These are phyloP conservation scores for Melanostoma mellinum DNA, from an alignment of 2,888 invertebrate species.

Conservation along the genomic window DNA sequence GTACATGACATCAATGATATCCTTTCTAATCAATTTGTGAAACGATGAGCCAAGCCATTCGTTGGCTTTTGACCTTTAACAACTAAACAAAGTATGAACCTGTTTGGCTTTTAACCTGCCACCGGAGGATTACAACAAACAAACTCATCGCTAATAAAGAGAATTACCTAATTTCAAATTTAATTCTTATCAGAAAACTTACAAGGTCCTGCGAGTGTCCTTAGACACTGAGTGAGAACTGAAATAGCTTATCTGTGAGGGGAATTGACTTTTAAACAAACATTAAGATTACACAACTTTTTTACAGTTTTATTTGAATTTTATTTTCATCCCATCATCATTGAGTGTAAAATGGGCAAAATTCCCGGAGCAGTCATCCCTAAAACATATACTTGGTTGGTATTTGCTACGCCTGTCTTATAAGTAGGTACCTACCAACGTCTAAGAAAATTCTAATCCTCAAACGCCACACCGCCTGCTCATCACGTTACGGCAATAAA, in stretches of 20 bases:
- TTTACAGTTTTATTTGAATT: slow-evolving; percentile 39
- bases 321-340: slow-evolving; percentile 24
- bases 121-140: too few species aligned
- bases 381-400: too few species aligned
- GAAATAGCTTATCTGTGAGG: background rate
- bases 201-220: slow-evolving; percentile 50
- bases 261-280: slow-evolving; percentile 44
- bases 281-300: slow-evolving; percentile 26
- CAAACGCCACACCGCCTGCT: background rate
- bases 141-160: slow-evolving; percentile 17
- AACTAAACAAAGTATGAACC: too few species aligned
- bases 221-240: slow-evolving; percentile 15
- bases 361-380: too few species aligned
- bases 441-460: slow-evolving; percentile 12
- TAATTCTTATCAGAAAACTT: slow-evolving; percentile 58
- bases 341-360: background rate
- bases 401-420: too few species aligned
- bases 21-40: too few species aligned
- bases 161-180: slow-evolving; percentile 40
- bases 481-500: slow-evolving; percentile 43
- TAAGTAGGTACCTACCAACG: too few species aligned
- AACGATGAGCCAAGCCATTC: too few species aligned
- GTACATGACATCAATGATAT: too few species aligned
- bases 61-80: too few species aligned
- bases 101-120: too few species aligned